Conservation (phyloP, 1,140 invertebrate genomes). For the Drusus annulatus region DNA sequence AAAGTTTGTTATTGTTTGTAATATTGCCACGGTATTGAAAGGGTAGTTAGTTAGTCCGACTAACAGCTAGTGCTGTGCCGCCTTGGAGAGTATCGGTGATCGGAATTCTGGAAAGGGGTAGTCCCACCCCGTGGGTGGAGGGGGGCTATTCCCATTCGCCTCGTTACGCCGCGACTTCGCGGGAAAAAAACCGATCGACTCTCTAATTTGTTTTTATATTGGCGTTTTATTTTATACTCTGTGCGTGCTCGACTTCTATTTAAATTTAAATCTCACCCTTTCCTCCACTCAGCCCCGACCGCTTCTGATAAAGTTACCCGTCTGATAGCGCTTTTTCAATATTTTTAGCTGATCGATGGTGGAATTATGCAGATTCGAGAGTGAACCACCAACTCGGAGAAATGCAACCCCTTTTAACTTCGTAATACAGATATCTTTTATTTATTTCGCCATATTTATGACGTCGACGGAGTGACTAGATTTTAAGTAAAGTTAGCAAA, state of each 20-base stretch:
- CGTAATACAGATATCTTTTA: too few relatives aligned
- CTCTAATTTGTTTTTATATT: constrained; percentile 60
- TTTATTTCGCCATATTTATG: too few relatives aligned
- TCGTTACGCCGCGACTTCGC: constrained; percentile 45
- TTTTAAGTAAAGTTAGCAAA: too few relatives aligned
- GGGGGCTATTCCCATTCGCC: background rate
- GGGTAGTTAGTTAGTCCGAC: too few relatives aligned
- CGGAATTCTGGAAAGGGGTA: constrained; percentile 53
- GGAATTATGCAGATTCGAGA: constrained; percentile 20
- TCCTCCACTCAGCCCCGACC: background rate
- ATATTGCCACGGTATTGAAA: too few relatives aligned
- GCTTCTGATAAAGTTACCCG: constrained; percentile 25
- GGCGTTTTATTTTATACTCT: constrained; percentile 60
- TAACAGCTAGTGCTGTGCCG: background rate
- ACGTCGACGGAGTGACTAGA: too few relatives aligned
- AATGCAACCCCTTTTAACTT: too few relatives aligned
- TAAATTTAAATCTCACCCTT: constrained; percentile 57
- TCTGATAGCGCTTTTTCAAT: constrained; percentile 24
- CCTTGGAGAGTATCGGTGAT: constrained; percentile 44
- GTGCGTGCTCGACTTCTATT: constrained; percentile 58
- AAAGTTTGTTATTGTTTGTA: too few relatives aligned
- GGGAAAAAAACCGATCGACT: constrained; percentile 56
- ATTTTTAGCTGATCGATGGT: constrained; percentile 17
- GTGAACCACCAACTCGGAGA: background rate
- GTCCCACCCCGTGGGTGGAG: constrained; percentile 1